A percentile compares a stretch with the other conserved stretches of the same genome.
Evolutionary conservation across 2,113 vertebrate genomes (phyloP).

Genomic region (Callopanchax toddi): DNA sequence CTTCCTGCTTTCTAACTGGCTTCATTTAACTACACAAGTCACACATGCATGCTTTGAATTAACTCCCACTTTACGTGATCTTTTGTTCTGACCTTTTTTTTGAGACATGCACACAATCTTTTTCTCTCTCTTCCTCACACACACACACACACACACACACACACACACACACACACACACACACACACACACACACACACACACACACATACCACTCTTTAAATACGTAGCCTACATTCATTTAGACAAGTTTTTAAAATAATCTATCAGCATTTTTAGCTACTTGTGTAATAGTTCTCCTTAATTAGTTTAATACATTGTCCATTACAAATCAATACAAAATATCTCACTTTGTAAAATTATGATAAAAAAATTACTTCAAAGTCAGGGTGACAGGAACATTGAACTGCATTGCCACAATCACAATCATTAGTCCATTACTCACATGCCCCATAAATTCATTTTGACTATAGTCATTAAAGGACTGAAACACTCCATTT

Average conservation of each 20-base stretch:
- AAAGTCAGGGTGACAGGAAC: conserved; percentile 30
- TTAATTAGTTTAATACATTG: background rate
- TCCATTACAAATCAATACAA: background rate
- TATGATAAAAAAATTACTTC: conserved; percentile 12
- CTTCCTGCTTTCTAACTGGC: background rate
- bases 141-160: background rate
- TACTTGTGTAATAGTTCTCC: background rate
- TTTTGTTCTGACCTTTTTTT: conserved; percentile 13
- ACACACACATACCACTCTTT: background rate
- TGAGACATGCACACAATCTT: background rate
- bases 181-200: too few species aligned
- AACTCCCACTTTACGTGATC: conserved; percentile 14
- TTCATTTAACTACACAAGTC: background rate
- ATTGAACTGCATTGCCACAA: conserved; percentile 26
- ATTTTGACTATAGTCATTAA: conserved; percentile 59
- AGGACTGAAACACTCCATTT: conserved; percentile 64
- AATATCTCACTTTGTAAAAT: conserved; percentile 8
- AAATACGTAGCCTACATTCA: background rate
- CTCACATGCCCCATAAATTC: conserved; percentile 38
- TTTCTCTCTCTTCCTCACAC: background rate
- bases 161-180: background rate
- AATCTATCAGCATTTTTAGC: background rate
- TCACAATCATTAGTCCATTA: conserved; percentile 43
- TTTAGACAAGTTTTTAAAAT: too few species aligned
- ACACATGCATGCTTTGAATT: conserved; percentile 1